Base-by-base conservation (phyloP, 92 coral and sea anemone genomes). In the Porites cylindrica region DNA sequence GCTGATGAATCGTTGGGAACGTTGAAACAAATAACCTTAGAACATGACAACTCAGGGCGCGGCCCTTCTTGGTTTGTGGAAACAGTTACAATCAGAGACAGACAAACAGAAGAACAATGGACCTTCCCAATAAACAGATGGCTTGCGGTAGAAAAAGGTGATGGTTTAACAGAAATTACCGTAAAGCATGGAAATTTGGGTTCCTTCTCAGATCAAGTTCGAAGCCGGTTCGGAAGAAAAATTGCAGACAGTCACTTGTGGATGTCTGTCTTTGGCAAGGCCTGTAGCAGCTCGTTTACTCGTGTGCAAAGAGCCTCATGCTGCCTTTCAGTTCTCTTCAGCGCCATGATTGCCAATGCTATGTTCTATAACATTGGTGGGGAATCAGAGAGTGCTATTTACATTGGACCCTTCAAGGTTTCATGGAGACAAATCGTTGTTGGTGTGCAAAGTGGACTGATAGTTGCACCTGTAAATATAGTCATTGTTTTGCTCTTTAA, bases 231-330 rank as follows among this genome's bases (percentile, higher is more conserved):
- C 32, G 84, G 90, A 17, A 66, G 89, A 11, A 84, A 91, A 14
- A 65, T 92, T 51, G 84, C 83, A 2, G 95, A 92, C 51, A 72
- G 94, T 23, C 95, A 92, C 18, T 47, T 92, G 21, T 92, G 95
- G 95, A 20, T 92, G 10, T 92, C 95, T 1, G 93, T 90, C 1
- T 38, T 80, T 17, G 84, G 91, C 0, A 92, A 92, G 8, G 67
- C 91, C 7, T 87, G 81, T 6, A 74, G 84, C 43, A 85, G 75
- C 47, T 10, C 85, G 7, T 92, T 92, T 53, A 80, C 95, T 16
- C 88, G 95, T 2, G 93, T 81, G 38, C 95, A 92, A 66, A 83
- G 95, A 43, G 88, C 93, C 1, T 82, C 93, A 12, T 92, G 95
- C 23, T 92, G 95, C 7, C 61, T 90, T 29, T 68, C 83, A 54